Base-by-base conservation (phyloP, 2,797 vertebrate species). In the Kryptopterus vitreolus region DNA sequence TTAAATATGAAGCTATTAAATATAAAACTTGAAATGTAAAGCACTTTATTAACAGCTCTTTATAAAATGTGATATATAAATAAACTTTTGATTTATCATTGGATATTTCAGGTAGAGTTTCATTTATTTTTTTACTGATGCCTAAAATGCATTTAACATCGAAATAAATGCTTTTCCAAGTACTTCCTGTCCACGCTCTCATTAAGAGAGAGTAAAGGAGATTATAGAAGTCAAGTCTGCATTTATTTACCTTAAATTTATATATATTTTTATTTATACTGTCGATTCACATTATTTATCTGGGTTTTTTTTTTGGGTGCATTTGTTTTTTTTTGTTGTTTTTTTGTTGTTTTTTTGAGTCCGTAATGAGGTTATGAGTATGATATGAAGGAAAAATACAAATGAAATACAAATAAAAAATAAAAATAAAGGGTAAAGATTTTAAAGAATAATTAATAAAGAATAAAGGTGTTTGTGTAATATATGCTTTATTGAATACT, bases 401-500 rank as follows among this genome's bases (percentile, higher is more conserved):
- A 65, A 11, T 9, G 18, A 43, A 43, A 24, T 66, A 15, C 20
- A 24, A 7, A 22, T 4, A 68, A 26, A 68, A n/a, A n/a, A n/a
- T n/a, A n/a, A n/a, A n/a, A n/a, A n/a, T n/a, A 11, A 68, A 24
- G 12, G 13, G 35, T 66, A n/a, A 43, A 68, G 65, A 3, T 16
- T 26, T 43, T 68, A 48, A 15, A 48, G 38, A 15, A 48, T 46
- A n/a, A n/a, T n/a, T n/a, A n/a, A n/a, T n/a, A n/a, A n/a, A n/a
- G n/a, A n/a, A n/a, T n/a, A n/a, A n/a, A n/a, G n/a, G n/a, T 48
- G 13, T 48, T 46, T 48, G 48, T 43, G 38, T 43, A 43, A 70
- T 52, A 2, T 48, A 20, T 70, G 10, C 31, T 70, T 12, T 1
- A 72, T 13, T 24, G 35, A 43, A 11, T 46, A 92, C 95, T 93